These are phyloP conservation scores for Typhlichthys subterraneus DNA, from an alignment of 2,797 vertebrate species.

Conservation along the genomic window DNA sequence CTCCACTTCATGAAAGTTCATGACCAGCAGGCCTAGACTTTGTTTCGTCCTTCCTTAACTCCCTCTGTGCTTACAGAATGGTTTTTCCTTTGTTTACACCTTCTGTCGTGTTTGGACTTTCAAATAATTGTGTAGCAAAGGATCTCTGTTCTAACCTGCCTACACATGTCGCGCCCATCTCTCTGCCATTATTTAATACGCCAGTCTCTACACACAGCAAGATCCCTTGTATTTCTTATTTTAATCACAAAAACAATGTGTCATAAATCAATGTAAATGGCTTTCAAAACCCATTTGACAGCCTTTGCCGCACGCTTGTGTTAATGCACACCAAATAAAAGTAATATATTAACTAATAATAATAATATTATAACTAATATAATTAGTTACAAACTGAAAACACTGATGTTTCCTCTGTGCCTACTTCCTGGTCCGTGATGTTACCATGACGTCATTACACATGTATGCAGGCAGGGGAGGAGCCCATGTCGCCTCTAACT, in stretches of 20 bases:
- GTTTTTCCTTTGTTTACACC: conserved; percentile 1
- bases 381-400: not conserved
- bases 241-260: not conserved
- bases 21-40: too few species aligned
- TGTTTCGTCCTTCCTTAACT: not conserved
- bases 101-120: conserved; percentile 4
- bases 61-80: conserved; percentile 5
- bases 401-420: not conserved
- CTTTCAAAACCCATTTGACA: not conserved
- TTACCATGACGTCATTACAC: conserved; percentile 47
- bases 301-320: not conserved
- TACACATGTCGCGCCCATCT: conserved; percentile 43
- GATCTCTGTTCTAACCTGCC: conserved; percentile 42
- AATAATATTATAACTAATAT: too few species aligned
- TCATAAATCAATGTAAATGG: not conserved
- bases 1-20: too few species aligned
- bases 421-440: conserved; percentile 55
- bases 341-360: too few species aligned
- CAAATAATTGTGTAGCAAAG: conserved; percentile 1
- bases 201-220: not conserved
- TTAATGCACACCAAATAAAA: not conserved
- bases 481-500: conserved; percentile 45
- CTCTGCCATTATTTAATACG: conserved; percentile 23
- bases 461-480: conserved; percentile 22
- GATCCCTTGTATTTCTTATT: too few species aligned